Percentiles rank a stretch among this genome's conserved stretches.
Conservation (phyloP, 2,113 vertebrate species). For the Promerops cafer region DNA sequence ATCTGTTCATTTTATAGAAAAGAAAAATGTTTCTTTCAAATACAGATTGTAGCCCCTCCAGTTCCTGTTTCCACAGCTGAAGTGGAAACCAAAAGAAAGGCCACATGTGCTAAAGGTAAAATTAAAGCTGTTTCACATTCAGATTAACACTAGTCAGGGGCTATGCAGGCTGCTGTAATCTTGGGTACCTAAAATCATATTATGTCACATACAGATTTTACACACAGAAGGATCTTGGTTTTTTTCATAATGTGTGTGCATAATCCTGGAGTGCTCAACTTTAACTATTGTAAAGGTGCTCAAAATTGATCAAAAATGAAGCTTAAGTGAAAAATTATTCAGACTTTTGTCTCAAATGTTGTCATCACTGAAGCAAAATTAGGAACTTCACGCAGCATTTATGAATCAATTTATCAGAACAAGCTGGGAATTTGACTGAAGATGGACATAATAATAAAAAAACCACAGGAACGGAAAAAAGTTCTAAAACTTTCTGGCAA, state of each 20-base stretch:
- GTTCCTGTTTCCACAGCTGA: neutral
- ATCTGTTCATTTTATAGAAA: neutral
- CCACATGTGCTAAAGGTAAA: neutral
- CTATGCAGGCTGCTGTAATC: neutral
- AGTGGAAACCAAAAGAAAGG: neutral
- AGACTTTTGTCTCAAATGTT: neutral
- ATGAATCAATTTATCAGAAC: neutral
- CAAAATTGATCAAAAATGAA: neutral
- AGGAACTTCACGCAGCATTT: neutral
- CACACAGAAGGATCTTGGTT: neutral
- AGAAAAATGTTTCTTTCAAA: neutral
- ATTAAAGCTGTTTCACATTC: neutral
- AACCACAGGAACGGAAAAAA: neutral
- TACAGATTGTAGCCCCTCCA: neutral
- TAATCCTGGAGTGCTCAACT: neutral
- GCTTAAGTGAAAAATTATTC: neutral
- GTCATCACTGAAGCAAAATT: neutral
- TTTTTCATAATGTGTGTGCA: neutral
- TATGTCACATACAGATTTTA: neutral
- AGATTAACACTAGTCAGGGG: neutral
- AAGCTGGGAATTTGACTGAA: neutral
- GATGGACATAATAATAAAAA: neutral
- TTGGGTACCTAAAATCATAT: neutral
- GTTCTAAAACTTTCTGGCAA: neutral
- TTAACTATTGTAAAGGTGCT: neutral